A percentile compares a stretch with the other conserved stretches of the same genome.
Conservation (phyloP, 2,797 vertebrate genomes). For the Poeciliopsis turneri region DNA sequence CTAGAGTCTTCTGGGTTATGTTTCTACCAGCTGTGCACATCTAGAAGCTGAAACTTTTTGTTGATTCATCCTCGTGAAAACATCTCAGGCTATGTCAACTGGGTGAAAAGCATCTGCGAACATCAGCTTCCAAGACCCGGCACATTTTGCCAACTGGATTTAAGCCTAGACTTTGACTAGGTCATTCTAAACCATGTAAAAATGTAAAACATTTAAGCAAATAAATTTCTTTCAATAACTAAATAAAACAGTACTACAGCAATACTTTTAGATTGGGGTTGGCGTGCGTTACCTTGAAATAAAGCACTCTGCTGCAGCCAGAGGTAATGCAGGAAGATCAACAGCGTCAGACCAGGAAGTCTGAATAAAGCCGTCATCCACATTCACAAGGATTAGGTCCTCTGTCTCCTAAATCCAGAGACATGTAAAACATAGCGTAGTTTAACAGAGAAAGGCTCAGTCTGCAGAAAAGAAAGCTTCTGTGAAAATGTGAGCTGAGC, state of each 20-base stretch:
- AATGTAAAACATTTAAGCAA: neutral
- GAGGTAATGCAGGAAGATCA: constrained; percentile 85
- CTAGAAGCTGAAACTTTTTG: neutral
- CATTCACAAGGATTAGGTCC: constrained; percentile 90
- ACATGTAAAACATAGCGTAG: constrained; percentile 16
- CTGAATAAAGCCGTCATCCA: constrained; percentile 87
- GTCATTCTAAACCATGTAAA: neutral
- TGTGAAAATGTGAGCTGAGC: constrained; percentile 46
- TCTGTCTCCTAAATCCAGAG: constrained; percentile 86
- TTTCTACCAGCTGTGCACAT: neutral
- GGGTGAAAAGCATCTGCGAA: neutral
- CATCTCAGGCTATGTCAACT: neutral
- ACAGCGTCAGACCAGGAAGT: constrained; percentile 69
- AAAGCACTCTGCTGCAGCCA: constrained; percentile 85
- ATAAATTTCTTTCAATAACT: neutral
- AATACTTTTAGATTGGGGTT: neutral
- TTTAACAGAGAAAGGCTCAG: constrained; percentile 23
- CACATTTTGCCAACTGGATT: neutral
- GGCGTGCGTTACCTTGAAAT: constrained; percentile 81
- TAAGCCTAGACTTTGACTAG: neutral
- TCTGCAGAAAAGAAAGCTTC: constrained; percentile 36
- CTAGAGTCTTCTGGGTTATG: neutral
- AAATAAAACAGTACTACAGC: neutral
- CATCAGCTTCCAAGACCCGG: neutral
- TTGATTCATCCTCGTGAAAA: neutral